A percentile compares a stretch with the other conserved stretches of the same genome.
phyloP scores from a whole-genome alignment of 2,888 invertebrate species.

The Thalpophila matura region DNA sequence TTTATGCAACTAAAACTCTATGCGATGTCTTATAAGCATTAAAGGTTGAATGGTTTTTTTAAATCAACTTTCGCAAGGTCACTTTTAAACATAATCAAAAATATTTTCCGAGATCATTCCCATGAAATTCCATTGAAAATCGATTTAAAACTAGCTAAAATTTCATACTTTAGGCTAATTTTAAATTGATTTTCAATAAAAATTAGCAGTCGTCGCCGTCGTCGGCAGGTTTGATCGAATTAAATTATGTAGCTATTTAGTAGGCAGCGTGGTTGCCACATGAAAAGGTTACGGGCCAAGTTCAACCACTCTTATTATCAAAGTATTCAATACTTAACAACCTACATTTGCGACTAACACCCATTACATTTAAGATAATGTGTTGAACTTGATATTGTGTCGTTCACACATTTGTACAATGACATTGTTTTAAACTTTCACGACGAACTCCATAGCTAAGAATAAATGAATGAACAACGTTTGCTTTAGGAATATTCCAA shows the following conservation, averaged over 20 bases:
- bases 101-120: no score
- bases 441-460: constrained; percentile 3
- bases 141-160: constrained; percentile 14
- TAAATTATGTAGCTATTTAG: constrained; percentile 42
- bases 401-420: constrained; percentile 25
- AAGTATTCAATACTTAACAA: constrained; percentile 53
- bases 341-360: constrained; percentile 43
- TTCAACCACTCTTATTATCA: constrained; percentile 77
- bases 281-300: constrained; percentile 77
- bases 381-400: constrained; percentile 26
- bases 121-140: constrained; percentile 36
- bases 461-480: constrained; percentile 19
- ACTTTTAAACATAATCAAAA: constrained; percentile 14
- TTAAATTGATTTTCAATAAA: constrained; percentile 31
- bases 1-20: constrained; percentile 12
- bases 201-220: constrained; percentile 22
- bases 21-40: neutral
- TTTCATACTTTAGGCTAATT: constrained; percentile 10
- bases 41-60: constrained; percentile 3
- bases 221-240: constrained; percentile 32
- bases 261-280: constrained; percentile 49
- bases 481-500: constrained; percentile 23
- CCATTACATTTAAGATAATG: constrained; percentile 35
- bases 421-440: constrained; percentile 30
- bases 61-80: constrained; percentile 18